These are phyloP conservation scores for Taenioides sp. DNA, from an alignment of 2,797 vertebrate genomes.

Conservation along the genomic window DNA sequence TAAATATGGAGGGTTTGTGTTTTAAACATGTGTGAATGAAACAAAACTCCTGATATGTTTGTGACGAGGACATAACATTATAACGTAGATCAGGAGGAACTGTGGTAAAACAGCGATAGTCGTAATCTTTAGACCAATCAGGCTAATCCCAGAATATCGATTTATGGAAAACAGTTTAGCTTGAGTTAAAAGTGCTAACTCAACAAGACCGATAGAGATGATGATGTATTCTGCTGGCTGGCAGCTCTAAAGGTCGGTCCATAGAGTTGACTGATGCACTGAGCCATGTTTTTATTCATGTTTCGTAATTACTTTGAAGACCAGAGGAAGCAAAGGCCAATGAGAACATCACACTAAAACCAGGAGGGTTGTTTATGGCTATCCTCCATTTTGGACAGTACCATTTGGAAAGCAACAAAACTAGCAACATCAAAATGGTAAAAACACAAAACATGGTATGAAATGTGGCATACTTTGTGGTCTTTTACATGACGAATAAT, in stretches of 20 bases:
- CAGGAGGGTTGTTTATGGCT: not conserved
- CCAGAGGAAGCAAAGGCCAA: slow-evolving; percentile 12
- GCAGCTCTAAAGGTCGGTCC: slow-evolving; percentile 40
- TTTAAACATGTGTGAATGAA: no score
- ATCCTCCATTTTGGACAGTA: not conserved
- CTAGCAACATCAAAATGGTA: not conserved
- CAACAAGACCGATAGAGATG: slow-evolving; percentile 6
- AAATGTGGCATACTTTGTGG: not conserved
- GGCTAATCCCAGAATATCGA: no score
- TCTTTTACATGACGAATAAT: not conserved
- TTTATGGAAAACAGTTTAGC: not conserved
- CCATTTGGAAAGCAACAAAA: no score
- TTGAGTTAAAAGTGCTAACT: not conserved
- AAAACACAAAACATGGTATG: not conserved
- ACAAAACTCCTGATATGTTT: no score
- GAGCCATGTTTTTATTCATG: slow-evolving; percentile 19
- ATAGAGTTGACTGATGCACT: slow-evolving; percentile 4
- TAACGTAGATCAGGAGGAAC: no score
- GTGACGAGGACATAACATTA: no score
- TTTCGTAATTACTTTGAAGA: slow-evolving; percentile 23
- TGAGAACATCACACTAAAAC: not conserved
- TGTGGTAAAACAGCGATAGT: not conserved
- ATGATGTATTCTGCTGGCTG: slow-evolving; percentile 13
- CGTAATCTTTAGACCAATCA: no score
- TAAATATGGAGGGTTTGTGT: no score